Conservation (phyloP, 2,888 invertebrate genomes). For the Dicyrtomina minuta region DNA sequence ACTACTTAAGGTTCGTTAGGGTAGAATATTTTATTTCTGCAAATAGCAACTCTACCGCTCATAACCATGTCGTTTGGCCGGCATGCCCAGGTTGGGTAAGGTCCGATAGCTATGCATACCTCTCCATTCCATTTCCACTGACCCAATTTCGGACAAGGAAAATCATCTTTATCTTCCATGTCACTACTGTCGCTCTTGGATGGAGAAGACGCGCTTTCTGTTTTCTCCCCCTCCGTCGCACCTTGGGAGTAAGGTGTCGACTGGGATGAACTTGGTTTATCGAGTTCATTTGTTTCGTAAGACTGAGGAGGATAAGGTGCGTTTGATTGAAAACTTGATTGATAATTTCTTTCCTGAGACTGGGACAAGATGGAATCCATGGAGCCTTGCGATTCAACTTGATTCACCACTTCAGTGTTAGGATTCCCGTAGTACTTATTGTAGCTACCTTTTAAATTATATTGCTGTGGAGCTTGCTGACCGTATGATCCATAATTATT, state of each 20-base stretch:
- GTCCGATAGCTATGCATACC: conserved; percentile 49
- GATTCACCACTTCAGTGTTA: conserved; percentile 18
- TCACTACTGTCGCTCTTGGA: background rate
- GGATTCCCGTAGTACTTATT: conserved; percentile 19
- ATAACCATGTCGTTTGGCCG: conserved; percentile 45
- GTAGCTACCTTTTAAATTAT: background rate
- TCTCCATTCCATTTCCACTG: conserved; percentile 51
- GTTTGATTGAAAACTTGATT: background rate
- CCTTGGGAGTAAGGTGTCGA: background rate
- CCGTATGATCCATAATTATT: background rate
- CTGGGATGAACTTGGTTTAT: background rate
- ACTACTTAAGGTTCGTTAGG: conserved; percentile 28
- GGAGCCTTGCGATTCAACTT: conserved; percentile 2
- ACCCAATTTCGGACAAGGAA: conserved; percentile 47
- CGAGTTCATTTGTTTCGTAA: background rate
- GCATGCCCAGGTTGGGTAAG: conserved; percentile 51
- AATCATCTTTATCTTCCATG: conserved; percentile 12
- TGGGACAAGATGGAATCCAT: conserved; percentile 14
- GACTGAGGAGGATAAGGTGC: background rate
- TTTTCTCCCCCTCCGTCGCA: background rate
- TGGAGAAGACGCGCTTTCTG: background rate
- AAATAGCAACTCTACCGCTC: conserved; percentile 48
- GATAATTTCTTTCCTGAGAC: conserved; percentile 13
- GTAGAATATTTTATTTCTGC: conserved; percentile 50
- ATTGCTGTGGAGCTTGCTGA: background rate